Base-by-base conservation (phyloP, 2,113 vertebrate species). In the Platichthys stellatus region DNA sequence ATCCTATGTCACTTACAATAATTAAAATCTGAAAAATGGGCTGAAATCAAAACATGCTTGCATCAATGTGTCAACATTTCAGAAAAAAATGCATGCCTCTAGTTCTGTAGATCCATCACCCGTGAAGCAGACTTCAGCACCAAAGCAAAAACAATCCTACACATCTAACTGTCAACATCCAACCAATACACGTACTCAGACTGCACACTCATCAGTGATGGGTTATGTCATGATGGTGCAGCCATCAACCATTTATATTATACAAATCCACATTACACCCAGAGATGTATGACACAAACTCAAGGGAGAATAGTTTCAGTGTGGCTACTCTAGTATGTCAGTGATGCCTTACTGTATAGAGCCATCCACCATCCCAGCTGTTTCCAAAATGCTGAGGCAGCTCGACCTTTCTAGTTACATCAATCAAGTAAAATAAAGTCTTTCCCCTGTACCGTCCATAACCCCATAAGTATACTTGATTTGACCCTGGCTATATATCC, bases 351-450 rank as follows among this genome's bases (percentile, higher is more conserved):
- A 31, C 35, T 61, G 49, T 78, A 64, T 45, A 47, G 69, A 69
- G 17, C 43, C 40, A 68, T 77, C 56, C 67, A 64, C 68, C 78
- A 73, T 73, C 60, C 23, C 69, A 83, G 83, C 78, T 72, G 66
- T 72, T 53, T 56, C 67, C 69, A 63, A 65, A 40, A 15, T 62
- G 77, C 74, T 78, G 79, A 89, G 53, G 47, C 74, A 80, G 77
- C 75, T 43, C 17, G 76, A 85, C 82, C 70, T 81, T 76, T 74
- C 49, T 53, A 23, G 61, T 66, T 80, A 51, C 59, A 75, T 85
- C 85, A 86, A 72, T 69, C 62, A 31, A 40, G 75, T 69, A 61
- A 71, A 82, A 81, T 57, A 84, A 58, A 54, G 60, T 69, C 74
- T 17, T 60, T 78, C 43, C 7, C 7, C 69, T 31, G 18, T n/a